Evolutionary conservation across 1,140 invertebrate genomes (phyloP).

Genomic region (Lasioglossum albipes): DNA sequence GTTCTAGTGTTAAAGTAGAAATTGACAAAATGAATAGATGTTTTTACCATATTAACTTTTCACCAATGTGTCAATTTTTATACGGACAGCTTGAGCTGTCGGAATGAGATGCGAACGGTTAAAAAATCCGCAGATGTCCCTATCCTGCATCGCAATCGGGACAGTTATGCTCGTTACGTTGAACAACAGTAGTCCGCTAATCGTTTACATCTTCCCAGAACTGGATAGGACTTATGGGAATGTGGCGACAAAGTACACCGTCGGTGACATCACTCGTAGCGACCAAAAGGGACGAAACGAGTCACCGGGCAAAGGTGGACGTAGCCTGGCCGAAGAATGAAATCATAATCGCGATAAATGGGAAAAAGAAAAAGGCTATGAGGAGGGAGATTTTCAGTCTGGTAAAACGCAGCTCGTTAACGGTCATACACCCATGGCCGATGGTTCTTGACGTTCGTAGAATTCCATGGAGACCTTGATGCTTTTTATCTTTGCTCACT

Average conservation of each 20-base stretch:
- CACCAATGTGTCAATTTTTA: no score
- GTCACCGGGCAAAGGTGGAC: neutral
- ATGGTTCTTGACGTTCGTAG: constrained; percentile 58
- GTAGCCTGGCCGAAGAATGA: neutral
- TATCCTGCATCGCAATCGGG: no score
- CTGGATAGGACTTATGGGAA: no score
- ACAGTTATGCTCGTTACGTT: no score
- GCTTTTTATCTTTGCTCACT: constrained; percentile 56
- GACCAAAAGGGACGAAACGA: neutral
- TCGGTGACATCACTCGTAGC: neutral
- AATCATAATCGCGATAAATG: constrained; percentile 48
- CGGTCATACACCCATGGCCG: constrained; percentile 57
- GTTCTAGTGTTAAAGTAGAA: no score
- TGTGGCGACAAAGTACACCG: neutral
- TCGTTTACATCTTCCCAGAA: no score
- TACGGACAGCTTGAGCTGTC: no score
- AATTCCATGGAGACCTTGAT: constrained; percentile 53
- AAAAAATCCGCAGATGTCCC: no score
- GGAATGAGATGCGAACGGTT: no score
- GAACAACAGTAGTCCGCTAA: no score
- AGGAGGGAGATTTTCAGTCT: constrained; percentile 32
- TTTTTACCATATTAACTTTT: no score
- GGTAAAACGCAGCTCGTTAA: constrained; percentile 54
- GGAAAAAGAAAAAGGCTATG: neutral
- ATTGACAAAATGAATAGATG: no score